phyloP scores from a whole-genome alignment of 2,797 vertebrate species.

The Halcyon leucocephala region DNA sequence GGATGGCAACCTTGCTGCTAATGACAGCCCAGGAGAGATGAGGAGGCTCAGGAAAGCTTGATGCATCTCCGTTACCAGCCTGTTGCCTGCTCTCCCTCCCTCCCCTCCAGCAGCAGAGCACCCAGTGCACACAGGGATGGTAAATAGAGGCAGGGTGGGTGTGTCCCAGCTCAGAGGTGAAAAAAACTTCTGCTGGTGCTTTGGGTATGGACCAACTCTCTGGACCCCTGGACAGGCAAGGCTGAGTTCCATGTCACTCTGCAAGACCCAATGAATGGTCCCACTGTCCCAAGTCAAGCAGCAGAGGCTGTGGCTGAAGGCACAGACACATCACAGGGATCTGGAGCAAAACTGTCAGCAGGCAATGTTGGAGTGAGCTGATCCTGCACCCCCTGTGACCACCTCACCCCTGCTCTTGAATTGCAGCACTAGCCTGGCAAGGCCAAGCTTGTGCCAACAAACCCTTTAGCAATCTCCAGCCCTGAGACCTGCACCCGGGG shows the following conservation, averaged over 20 bases:
- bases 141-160: neutral
- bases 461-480: neutral
- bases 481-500: fast-evolving
- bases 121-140: fast-evolving
- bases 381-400: fast-evolving
- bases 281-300: neutral
- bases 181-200: neutral
- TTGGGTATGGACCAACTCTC: neutral
- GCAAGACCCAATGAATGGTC: neutral
- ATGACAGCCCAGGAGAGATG: neutral
- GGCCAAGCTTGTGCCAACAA: neutral
- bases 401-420: neutral
- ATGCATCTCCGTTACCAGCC: neutral
- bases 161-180: neutral
- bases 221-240: neutral
- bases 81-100: neutral
- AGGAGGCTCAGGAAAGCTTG: neutral
- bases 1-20: neutral
- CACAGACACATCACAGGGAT: neutral
- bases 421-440: fast-evolving
- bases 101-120: neutral
- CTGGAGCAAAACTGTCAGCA: neutral
- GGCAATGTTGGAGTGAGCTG: fast-evolving
- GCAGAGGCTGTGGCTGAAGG: neutral
- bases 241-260: neutral